Evolutionary conservation across 2,797 vertebrate species (phyloP).

Genomic region (Pseudochirops cupreus): DNA sequence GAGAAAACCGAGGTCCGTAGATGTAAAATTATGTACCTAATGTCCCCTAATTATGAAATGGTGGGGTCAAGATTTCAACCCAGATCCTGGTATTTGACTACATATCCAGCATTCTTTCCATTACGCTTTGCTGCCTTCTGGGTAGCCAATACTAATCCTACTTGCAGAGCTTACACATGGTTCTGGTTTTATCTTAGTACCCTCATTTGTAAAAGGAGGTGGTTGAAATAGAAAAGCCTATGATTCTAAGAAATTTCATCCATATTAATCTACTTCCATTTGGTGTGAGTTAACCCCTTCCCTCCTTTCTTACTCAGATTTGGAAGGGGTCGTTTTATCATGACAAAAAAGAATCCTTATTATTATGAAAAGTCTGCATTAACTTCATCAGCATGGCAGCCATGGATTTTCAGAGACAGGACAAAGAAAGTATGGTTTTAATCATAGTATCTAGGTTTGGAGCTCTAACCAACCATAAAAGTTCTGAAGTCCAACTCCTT

Average conservation of each 20-base stretch:
- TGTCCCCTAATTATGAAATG: background rate
- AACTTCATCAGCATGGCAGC: background rate
- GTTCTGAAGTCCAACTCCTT: background rate
- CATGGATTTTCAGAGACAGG: background rate
- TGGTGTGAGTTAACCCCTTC: background rate
- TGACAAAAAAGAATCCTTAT: background rate
- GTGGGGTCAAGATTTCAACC: background rate
- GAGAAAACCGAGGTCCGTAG: background rate
- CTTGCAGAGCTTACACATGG: background rate
- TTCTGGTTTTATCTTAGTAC: background rate
- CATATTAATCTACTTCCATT: background rate
- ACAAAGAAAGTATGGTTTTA: background rate
- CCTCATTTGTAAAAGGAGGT: background rate
- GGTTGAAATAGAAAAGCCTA: background rate
- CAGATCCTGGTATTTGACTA: background rate
- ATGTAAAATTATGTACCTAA: background rate
- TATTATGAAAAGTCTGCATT: background rate
- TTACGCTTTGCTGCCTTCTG: background rate
- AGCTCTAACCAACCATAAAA: background rate
- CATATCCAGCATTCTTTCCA: background rate
- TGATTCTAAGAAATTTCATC: background rate
- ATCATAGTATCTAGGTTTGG: background rate
- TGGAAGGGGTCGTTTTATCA: background rate
- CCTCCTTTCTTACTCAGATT: background rate
- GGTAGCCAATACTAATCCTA: background rate